phyloP scores from a whole-genome alignment of 1,140 invertebrate genomes.

The Semibalanus balanoides region DNA sequence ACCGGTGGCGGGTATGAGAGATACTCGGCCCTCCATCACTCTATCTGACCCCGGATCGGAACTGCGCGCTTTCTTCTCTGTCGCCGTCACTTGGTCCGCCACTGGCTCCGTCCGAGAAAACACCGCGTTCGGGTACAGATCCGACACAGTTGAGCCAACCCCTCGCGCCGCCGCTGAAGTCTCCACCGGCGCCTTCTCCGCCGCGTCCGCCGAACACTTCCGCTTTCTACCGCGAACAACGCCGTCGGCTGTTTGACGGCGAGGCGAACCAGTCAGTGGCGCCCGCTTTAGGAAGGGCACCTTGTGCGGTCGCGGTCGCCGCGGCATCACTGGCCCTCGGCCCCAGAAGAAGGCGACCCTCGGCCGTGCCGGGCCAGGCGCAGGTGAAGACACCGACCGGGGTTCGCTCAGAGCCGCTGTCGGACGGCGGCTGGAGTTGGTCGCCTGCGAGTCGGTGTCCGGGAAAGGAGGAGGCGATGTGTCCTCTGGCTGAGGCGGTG shows the following conservation, averaged over 20 bases:
- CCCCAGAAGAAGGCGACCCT: neutral
- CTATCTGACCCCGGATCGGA: no score
- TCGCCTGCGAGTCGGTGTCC: no score
- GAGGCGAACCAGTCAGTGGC: neutral
- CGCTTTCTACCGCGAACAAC: neutral
- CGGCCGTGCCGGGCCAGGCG: no score
- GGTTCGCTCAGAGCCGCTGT: no score
- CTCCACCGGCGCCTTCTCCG: neutral
- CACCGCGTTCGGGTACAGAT: neutral
- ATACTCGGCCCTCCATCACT: no score
- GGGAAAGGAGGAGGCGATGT: neutral
- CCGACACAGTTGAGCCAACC: neutral
- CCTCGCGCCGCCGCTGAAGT: neutral
- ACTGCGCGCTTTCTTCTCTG: no score
- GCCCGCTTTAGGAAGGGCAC: neutral
- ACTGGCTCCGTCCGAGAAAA: neutral
- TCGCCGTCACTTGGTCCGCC: no score
- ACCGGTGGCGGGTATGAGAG: no score
- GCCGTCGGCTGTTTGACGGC: neutral
- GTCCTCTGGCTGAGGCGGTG: neutral
- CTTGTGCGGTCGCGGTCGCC: neutral
- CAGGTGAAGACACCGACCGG: no score
- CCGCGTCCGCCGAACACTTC: neutral
- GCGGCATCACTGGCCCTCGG: neutral
- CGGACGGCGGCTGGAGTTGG: neutral